Evolutionary conservation across 2,797 vertebrate species (phyloP).

Genomic region (Aeoliscus strigatus): DNA sequence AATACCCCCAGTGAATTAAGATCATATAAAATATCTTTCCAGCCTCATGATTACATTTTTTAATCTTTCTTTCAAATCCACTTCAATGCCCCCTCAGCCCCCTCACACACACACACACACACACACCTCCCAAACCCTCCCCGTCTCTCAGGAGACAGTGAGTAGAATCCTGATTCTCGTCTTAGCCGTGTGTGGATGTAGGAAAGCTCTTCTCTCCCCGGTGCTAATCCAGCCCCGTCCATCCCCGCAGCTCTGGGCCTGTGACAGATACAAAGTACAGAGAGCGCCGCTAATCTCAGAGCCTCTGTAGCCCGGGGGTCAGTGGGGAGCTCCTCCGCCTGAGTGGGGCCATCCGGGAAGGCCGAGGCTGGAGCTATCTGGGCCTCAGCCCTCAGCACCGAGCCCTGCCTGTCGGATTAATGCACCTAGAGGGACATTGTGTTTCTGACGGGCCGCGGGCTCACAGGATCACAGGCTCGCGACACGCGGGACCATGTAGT

Average conservation of each 20-base stretch:
- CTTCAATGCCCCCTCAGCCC: constrained; percentile 33
- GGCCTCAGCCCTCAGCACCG: constrained; percentile 35
- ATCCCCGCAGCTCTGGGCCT: constrained; percentile 55
- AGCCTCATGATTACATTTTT: constrained; percentile 32
- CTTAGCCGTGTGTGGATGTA: constrained; percentile 64
- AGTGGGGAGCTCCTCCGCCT: constrained; percentile 60
- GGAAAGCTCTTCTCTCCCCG: constrained; percentile 62
- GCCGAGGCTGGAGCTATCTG: constrained; percentile 47
- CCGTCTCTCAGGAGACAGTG: constrained; percentile 54
- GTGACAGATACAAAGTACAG: constrained; percentile 72
- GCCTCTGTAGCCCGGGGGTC: constrained; percentile 52
- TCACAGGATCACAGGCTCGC: constrained; percentile 37
- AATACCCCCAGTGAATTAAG: constrained; percentile 15
- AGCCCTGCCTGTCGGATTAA: constrained; percentile 64
- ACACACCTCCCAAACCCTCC: no score
- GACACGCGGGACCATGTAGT: constrained; percentile 29
- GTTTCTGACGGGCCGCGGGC: constrained; percentile 52
- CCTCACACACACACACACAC: constrained; percentile 15
- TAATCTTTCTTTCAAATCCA: constrained; percentile 48
- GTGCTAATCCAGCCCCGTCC: constrained; percentile 65
- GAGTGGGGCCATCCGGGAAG: constrained; percentile 65
- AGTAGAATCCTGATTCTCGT: constrained; percentile 57
- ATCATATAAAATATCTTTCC: constrained; percentile 17
- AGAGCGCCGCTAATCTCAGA: constrained; percentile 58
- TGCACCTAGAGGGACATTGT: constrained; percentile 51